Evolutionary conservation across 53 echinoderm and acorn worm species (phyloP), one percentile per base, ranked within the genome.

Genomic region (Stichopus horrens): DNA sequence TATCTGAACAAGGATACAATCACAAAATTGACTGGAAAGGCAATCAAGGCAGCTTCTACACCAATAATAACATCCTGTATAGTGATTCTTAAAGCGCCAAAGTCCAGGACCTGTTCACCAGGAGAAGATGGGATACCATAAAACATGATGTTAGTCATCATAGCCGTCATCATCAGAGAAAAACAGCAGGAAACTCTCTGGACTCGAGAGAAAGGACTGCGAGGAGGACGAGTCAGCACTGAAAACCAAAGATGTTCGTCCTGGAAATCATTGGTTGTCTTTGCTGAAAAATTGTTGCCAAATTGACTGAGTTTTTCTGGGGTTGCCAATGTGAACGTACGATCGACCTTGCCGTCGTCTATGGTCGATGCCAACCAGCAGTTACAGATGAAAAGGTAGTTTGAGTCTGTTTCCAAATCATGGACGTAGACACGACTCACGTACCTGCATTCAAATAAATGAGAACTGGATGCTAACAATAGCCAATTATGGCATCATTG

Each of bases 101-200:
- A 95, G 88, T 96, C 95, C 91, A 96, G 85, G 53, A 89, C 93
- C 89, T 96, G 96, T 53, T 96, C 95, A 5, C 83, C 76, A 9
- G 96, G 95, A 71, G 89, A 89, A 51, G 37, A 52, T 5, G 96
- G 95, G 22, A 95, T 90, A 4, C 95, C 95, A 73, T 96, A 96
- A 83, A 96, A 96, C 96, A 96, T 96, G 52, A 96, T 96, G 86
- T 93, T 96, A 51, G 95, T 95, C 92, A 96, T 93, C 96, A 95
- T 96, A 23, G 92, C 91, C 55, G 90, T 91, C 95, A 96, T 92
- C 53, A 96, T 91, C 7, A 96, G 87, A 22, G 95, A 90, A n/a
- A 96, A 92, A 66, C 93, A 95, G 66, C 96, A 96, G 71, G 93
- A 96, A 5, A 93, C 91, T 4, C 96, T 91, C 83, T 96, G 96